A percentile compares a stretch with the other conserved stretches of the same genome.
Evolutionary conservation across 2,888 invertebrate genomes (phyloP).

Genomic region (Napeogenes inachia): DNA sequence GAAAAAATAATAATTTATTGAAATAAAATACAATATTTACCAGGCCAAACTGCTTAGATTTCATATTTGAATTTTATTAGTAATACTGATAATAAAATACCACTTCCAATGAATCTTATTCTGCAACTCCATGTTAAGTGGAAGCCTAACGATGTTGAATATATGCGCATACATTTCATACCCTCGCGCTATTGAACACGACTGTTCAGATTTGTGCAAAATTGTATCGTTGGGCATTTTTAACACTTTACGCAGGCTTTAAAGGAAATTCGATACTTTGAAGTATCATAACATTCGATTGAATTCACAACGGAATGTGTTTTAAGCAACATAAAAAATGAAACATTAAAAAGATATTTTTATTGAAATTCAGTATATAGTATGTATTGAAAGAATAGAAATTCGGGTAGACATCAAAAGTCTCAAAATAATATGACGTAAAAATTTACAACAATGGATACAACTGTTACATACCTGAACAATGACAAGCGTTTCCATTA

Average conservation of each 20-base stretch:
- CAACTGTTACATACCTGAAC: neutral
- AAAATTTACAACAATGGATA: neutral
- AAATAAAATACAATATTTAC: no score
- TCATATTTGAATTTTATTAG: neutral
- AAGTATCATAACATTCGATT: neutral
- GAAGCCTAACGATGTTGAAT: constrained; percentile 59
- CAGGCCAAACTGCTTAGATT: no score
- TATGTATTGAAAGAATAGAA: no score
- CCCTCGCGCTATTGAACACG: constrained; percentile 32
- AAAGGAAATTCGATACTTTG: constrained; percentile 12
- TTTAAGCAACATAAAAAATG: no score
- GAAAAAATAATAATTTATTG: no score
- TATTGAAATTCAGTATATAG: no score
- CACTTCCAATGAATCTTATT: constrained; percentile 37
- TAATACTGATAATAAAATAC: constrained; percentile 1
- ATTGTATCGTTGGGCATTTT: constrained; percentile 7
- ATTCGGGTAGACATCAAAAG: no score
- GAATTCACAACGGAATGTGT: neutral
- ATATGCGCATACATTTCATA: constrained; percentile 66
- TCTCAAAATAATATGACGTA: no score
- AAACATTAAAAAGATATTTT: no score
- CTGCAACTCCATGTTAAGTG: constrained; percentile 39
- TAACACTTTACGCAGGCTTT: constrained; percentile 11
- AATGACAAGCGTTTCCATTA: constrained; percentile 15
- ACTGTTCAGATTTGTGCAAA: constrained; percentile 29